Conservation (phyloP, 1,140 invertebrate species). For the Leptestheria dahalacensis region DNA sequence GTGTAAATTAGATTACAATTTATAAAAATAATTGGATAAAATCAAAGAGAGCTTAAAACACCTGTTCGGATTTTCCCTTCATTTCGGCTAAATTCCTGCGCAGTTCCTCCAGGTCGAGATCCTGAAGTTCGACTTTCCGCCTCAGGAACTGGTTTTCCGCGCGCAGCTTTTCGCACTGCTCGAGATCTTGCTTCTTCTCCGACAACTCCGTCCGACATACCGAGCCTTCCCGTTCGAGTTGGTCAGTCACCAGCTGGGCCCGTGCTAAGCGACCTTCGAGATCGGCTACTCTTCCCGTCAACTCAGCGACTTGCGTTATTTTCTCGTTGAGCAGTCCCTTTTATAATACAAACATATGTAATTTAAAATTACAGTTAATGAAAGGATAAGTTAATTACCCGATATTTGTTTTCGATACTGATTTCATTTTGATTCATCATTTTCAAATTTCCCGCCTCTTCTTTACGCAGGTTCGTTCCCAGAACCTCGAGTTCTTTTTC, state of each 20-base stretch:
- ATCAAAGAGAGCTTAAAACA: too few species aligned
- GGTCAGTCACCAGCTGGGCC: neutral
- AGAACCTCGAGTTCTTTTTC: constrained; percentile 5
- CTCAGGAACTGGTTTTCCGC: neutral
- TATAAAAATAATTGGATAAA: too few species aligned
- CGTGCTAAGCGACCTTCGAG: neutral
- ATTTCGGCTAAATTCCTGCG: neutral
- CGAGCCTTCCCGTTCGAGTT: neutral
- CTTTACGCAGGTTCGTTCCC: neutral
- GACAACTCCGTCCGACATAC: neutral
- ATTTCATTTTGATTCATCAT: neutral
- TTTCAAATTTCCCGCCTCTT: neutral
- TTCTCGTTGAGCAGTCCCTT: neutral
- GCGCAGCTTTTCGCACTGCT: neutral
- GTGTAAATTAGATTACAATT: too few species aligned
- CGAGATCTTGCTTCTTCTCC: neutral
- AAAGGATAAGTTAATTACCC: neutral
- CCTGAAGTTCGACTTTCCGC: neutral
- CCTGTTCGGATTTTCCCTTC: neutral
- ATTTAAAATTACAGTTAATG: neutral
- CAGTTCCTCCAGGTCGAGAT: neutral
- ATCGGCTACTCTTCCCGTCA: neutral
- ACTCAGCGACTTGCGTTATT: neutral
- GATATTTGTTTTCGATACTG: constrained; percentile 1
- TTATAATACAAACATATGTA: neutral